Evolutionary conservation across 1,140 invertebrate species (phyloP).

Genomic region (Nautilus pompilius): DNA sequence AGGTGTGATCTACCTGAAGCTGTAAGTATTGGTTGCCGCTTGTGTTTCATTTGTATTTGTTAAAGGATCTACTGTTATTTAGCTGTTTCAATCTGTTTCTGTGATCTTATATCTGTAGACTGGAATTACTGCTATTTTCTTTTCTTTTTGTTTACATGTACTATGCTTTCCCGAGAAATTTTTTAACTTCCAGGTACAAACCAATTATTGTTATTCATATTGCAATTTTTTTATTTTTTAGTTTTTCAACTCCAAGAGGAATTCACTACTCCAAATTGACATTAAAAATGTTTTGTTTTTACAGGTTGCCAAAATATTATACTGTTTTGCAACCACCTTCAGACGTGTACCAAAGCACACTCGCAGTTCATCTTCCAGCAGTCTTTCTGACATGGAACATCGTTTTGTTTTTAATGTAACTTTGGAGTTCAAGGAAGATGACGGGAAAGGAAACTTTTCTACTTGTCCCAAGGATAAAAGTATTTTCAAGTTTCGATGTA

Average conservation of each 20-base stretch:
- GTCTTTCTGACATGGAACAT: slow-evolving; percentile 32
- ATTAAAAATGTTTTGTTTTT: slow-evolving; percentile 21
- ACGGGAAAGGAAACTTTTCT: slow-evolving; percentile 70
- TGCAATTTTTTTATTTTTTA: no score
- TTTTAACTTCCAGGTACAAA: no score
- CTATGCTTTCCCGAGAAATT: no score
- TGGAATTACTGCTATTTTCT: no score
- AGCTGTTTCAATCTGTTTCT: no score
- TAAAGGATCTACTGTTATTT: no score
- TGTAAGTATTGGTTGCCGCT: slow-evolving; percentile 66
- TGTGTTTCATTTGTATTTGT: no score
- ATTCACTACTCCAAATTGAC: no score
- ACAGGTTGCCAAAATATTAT: slow-evolving; percentile 69
- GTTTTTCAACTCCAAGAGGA: no score
- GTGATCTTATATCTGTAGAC: no score
- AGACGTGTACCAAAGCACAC: slow-evolving; percentile 60
- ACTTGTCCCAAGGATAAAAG: slow-evolving; percentile 85
- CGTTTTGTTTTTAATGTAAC: slow-evolving; percentile 73
- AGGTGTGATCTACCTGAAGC: slow-evolving; percentile 94
- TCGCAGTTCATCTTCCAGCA: slow-evolving; percentile 14
- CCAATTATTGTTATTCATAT: no score
- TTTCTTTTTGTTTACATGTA: no score
- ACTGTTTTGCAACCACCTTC: slow-evolving; percentile 90
- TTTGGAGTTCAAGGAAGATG: slow-evolving; percentile 79
- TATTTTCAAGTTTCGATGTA: slow-evolving; percentile 87